These are phyloP conservation scores for Spodoptera litura DNA, from an alignment of 1,140 invertebrate genomes.

Conservation along the genomic window DNA sequence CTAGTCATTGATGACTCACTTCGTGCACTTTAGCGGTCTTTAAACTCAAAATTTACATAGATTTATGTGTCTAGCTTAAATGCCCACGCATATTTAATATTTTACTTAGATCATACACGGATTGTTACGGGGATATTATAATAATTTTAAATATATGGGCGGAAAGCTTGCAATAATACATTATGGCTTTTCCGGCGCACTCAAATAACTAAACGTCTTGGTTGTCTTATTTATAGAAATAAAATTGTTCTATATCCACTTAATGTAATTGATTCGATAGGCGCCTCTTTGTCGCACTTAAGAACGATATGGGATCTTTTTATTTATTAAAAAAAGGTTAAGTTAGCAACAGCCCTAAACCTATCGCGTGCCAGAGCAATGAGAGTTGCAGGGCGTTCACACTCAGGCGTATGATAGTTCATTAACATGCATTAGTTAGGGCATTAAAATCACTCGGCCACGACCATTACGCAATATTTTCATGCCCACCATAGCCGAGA, in stretches of 20 bases:
- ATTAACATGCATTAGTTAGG: slow-evolving; percentile 53
- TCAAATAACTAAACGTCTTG: not conserved
- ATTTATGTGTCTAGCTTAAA: slow-evolving; percentile 39
- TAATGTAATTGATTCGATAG: not conserved
- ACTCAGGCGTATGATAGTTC: slow-evolving; percentile 50
- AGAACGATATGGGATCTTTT: not conserved
- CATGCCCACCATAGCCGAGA: slow-evolving; percentile 31
- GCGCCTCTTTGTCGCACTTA: not conserved
- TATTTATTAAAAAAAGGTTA: slow-evolving; percentile 9
- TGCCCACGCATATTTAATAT: slow-evolving; percentile 38
- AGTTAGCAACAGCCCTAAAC: slow-evolving; percentile 24
- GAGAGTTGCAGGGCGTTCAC: slow-evolving; percentile 50
- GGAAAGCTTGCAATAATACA: not conserved
- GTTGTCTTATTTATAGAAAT: slow-evolving; percentile 5
- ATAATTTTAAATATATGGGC: slow-evolving; percentile 7
- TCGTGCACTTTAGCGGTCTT: slow-evolving; percentile 32
- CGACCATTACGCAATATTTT: slow-evolving; percentile 51
- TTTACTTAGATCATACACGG: slow-evolving; percentile 22
- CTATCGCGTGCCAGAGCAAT: slow-evolving; percentile 51
- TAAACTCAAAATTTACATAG: slow-evolving; percentile 36
- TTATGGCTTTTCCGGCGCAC: slow-evolving; percentile 20
- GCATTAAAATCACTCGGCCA: slow-evolving; percentile 50
- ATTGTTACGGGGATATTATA: slow-evolving; percentile 10
- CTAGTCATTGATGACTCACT: slow-evolving; percentile 31
- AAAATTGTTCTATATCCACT: not conserved